Base-by-base conservation (phyloP, 1,140 invertebrate genomes). In the Agraylea sexmaculata region DNA sequence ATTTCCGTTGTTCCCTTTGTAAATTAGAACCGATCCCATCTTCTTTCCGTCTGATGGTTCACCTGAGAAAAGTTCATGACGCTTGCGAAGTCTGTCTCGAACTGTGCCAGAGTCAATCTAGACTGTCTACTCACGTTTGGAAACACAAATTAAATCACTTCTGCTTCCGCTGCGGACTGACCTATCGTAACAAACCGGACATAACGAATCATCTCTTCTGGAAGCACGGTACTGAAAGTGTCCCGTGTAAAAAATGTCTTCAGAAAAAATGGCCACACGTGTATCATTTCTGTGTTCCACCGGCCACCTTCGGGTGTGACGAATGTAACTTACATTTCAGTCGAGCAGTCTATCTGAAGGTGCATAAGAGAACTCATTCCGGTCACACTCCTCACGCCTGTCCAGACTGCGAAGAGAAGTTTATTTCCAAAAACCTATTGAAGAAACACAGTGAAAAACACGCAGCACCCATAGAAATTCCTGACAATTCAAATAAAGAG, bases 201-300 rank as follows among this genome's bases (percentile, higher is more conserved):
- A 87, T 88, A 34, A 85, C 78, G 22, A 85, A 84, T 53, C 85
- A 90, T 67, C 60, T 88, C 25, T 87, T 87, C 56, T 90, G 85
- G 86, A 89, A 90, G 56, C 85, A 90, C 57, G 84, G 84, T 10
- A 88, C 84, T 3, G 84, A 88, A 55, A 87, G 84, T 64, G 77
- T 83, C 2, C 59, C 79, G 3, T 90, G 86, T 56, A 86, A 86
- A 58, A 77, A 74, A 53, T 90, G 86, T 60, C 55, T 87, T 3
- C 81, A 87, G 47, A 88, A 88, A 53, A 87, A 87, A 49, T 89
- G 86, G 86, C 83, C 82, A 0, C 83, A 88, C 59, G 79, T 87
- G 7, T 90, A 88, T 64, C 86, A 90, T 54, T 89, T 88, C 54
- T 90, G 86, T 55, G 74, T 80, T 42, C 85, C 85, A 13, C 81